phyloP scores from a whole-genome alignment of 1,140 invertebrate species.

The Diachasma alloeum region DNA sequence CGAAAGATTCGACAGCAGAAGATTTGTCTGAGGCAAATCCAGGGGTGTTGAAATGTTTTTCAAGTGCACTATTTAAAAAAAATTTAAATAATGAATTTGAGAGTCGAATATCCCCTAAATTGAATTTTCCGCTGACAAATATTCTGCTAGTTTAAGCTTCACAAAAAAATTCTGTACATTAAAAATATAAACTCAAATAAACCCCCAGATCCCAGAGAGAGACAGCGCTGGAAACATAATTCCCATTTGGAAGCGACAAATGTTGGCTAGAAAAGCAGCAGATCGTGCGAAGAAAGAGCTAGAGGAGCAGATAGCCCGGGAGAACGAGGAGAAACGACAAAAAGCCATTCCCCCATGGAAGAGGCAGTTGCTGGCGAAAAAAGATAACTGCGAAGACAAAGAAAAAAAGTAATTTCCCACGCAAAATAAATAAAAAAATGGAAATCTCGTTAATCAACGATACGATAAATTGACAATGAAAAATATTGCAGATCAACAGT shows the following conservation, averaged over 20 bases:
- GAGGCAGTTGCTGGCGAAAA: conserved; percentile 82
- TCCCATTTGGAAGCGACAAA: conserved; percentile 93
- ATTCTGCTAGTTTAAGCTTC: too few species aligned
- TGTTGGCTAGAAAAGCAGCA: conserved; percentile 91
- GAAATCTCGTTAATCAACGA: background rate
- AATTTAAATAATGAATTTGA: too few species aligned
- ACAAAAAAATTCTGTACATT: background rate
- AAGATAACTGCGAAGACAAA: conserved; percentile 71
- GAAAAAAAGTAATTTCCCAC: conserved; percentile 70
- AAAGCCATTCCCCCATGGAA: conserved; percentile 93
- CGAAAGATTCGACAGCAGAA: too few species aligned
- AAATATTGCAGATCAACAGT: conserved; percentile 30
- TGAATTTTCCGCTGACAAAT: too few species aligned
- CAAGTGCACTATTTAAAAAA: too few species aligned
- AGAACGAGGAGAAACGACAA: conserved; percentile 85
- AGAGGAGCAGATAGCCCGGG: conserved; percentile 82
- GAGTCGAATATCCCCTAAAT: too few species aligned
- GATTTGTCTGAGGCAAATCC: too few species aligned
- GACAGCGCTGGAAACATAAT: conserved; percentile 89
- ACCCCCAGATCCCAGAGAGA: conserved; percentile 82
- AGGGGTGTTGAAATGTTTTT: too few species aligned
- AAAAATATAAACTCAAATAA: background rate
- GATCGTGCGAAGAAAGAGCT: conserved; percentile 90
- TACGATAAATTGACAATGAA: background rate
- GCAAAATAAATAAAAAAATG: background rate